Evolutionary conservation across 1,140 invertebrate species (phyloP).

Genomic region (Drosophila kohkoa): DNA sequence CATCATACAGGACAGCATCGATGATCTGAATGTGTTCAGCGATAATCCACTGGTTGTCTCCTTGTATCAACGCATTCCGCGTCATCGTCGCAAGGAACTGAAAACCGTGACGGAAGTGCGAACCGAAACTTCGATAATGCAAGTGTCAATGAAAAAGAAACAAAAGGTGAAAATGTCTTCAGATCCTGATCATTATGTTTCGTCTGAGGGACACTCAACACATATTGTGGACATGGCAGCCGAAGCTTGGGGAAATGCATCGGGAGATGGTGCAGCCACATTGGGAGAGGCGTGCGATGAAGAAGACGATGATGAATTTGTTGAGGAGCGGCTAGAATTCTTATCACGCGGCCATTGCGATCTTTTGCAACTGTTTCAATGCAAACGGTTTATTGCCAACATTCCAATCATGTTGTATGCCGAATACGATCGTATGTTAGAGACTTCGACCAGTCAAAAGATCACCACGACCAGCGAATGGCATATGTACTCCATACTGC

Average conservation of each 20-base stretch:
- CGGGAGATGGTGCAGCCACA: background rate
- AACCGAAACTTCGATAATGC: background rate
- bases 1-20: slow-evolving; percentile 67
- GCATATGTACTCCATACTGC: slow-evolving; percentile 79
- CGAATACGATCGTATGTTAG: slow-evolving; percentile 16
- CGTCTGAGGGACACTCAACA: background rate
- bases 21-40: slow-evolving; percentile 71
- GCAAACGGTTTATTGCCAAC: slow-evolving; percentile 57
- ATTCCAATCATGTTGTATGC: slow-evolving; percentile 64
- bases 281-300: background rate
- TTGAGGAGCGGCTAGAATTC: slow-evolving; percentile 53
- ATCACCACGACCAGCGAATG: slow-evolving; percentile 57
- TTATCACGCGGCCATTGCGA: slow-evolving; percentile 72
- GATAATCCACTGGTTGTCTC: slow-evolving; percentile 70
- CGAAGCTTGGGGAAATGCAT: background rate
- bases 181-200: background rate
- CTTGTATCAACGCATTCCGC: slow-evolving; percentile 62
- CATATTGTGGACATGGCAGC: background rate
- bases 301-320: slow-evolving; percentile 9
- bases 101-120: background rate
- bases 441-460: slow-evolving; percentile 12
- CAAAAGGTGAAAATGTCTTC: background rate
- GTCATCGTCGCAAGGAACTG: slow-evolving; percentile 31
- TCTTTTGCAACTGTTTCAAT: slow-evolving; percentile 67
- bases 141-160: background rate